Conservation (phyloP, 1,140 invertebrate species). For the Drosophila busckii region DNA sequence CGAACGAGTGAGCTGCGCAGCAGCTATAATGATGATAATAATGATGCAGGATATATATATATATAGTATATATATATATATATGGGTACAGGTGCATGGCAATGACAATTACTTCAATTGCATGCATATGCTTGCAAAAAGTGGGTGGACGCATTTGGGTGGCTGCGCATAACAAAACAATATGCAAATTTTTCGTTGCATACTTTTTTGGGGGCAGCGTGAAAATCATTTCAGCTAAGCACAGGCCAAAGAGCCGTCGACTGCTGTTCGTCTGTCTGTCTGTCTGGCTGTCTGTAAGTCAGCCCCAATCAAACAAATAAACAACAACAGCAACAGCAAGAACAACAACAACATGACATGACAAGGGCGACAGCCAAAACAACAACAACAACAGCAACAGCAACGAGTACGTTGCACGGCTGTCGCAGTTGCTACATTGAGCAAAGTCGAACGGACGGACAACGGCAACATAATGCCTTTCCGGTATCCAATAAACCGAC, state of each 20-base stretch:
- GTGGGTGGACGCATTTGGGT: no score
- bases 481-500: slow-evolving; percentile 76
- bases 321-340: slow-evolving; percentile 18
- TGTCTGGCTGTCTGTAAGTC: slow-evolving; percentile 21
- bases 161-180: slow-evolving; percentile 59
- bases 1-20: slow-evolving; percentile 48
- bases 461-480: slow-evolving; percentile 62
- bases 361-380: slow-evolving; percentile 6
- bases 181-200: slow-evolving; percentile 74
- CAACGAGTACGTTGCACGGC: background rate
- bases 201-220: slow-evolving; percentile 71
- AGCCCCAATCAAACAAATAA: slow-evolving; percentile 40
- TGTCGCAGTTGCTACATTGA: no score
- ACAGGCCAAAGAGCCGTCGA: slow-evolving; percentile 3
- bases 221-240: slow-evolving; percentile 71
- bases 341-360: background rate
- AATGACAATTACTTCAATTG: slow-evolving; percentile 17
- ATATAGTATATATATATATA: background rate
- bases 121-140: slow-evolving; percentile 39
- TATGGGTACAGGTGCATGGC: slow-evolving; percentile 37
- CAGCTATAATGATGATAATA: slow-evolving; percentile 74
- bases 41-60: slow-evolving; percentile 51
- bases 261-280: no score
- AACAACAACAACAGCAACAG: slow-evolving; percentile 6
- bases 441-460: no score